These are phyloP conservation scores for Gorsachius magnificus DNA, from an alignment of 2,797 vertebrate species.

Conservation along the genomic window DNA sequence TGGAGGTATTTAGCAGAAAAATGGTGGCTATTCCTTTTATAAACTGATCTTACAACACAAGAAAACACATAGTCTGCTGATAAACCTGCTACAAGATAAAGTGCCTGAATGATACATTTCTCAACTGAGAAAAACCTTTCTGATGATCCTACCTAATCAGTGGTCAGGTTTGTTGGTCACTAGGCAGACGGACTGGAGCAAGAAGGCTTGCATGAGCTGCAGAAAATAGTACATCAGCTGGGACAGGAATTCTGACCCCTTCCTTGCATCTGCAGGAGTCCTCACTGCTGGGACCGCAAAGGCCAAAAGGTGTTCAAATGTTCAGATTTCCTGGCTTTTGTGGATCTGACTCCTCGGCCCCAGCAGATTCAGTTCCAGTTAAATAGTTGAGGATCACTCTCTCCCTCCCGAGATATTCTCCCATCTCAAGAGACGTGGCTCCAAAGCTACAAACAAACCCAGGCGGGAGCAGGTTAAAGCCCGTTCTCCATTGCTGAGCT, in stretches of 20 bases:
- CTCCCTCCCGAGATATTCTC: not conserved
- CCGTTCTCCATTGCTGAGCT: not conserved
- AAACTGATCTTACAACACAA: not conserved
- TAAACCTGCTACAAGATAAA: not conserved
- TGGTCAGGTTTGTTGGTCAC: too few relatives aligned
- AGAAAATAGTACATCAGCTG: not conserved
- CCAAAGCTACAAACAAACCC: not conserved
- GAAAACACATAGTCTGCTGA: not conserved
- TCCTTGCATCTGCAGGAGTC: not conserved
- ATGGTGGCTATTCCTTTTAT: not conserved
- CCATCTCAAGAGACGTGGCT: not conserved
- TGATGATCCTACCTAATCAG: not conserved
- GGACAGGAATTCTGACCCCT: not conserved
- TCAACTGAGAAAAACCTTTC: not conserved
- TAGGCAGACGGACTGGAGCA: not conserved
- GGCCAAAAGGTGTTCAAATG: not conserved
- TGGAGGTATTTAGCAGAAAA: not conserved
- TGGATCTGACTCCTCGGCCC: not conserved
- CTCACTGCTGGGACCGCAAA: not conserved
- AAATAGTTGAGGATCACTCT: not conserved
- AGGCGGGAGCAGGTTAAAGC: fast-evolving
- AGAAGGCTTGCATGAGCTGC: not conserved
- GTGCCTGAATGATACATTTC: not conserved
- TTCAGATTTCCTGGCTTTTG: not conserved
- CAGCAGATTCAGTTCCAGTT: not conserved